Percentiles rank a stretch among this genome's conserved stretches.
phyloP scores from a whole-genome alignment of 1,140 invertebrate genomes.

The Chironomus striatipennis region DNA sequence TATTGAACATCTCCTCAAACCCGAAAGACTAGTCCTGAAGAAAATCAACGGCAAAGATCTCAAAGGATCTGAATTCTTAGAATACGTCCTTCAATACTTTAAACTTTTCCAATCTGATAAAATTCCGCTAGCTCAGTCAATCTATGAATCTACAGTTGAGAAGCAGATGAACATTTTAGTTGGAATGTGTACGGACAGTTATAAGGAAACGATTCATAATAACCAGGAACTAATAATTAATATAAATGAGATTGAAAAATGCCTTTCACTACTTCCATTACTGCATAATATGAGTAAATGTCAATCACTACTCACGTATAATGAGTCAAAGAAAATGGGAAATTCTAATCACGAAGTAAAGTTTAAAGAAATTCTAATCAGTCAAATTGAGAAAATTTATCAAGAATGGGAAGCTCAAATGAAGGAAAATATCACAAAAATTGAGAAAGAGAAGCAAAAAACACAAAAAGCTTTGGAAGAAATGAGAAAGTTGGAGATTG shows the following conservation, averaged over 20 bases:
- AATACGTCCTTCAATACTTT: neutral
- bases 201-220: neutral
- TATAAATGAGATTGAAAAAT: neutral
- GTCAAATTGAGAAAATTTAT: too few relatives aligned
- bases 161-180: neutral
- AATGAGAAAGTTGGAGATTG: too few relatives aligned
- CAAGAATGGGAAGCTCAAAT: too few relatives aligned
- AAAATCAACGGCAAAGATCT: neutral
- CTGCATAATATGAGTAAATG: neutral
- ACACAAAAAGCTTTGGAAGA: too few relatives aligned
- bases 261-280: neutral
- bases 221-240: neutral
- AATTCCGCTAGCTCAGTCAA: neutral
- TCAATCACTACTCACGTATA: neutral
- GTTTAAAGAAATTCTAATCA: too few relatives aligned
- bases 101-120: neutral
- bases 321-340: neutral
- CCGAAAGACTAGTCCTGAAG: neutral
- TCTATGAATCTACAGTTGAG: constrained; percentile 6
- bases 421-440: too few relatives aligned
- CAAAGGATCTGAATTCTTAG: neutral
- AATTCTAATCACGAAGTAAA: neutral
- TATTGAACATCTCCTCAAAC: neutral
- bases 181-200: neutral
- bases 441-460: too few relatives aligned